Evolutionary conservation across 2,888 invertebrate genomes (phyloP).

Genomic region (Drosophila neutralis): DNA sequence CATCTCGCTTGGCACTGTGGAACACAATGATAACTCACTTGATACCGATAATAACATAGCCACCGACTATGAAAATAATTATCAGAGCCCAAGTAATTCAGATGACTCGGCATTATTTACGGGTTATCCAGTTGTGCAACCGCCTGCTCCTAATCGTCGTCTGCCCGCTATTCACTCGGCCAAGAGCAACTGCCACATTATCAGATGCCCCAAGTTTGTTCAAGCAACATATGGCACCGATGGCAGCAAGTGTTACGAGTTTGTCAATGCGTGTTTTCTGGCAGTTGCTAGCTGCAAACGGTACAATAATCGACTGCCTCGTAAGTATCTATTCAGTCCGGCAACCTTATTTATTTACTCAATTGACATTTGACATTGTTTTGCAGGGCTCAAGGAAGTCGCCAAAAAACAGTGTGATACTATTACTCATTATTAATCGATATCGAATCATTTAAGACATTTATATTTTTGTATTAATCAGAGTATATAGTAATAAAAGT

Average conservation of each 20-base stretch:
- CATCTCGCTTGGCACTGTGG: not conserved
- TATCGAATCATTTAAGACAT: not conserved
- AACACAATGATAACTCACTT: not conserved
- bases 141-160: not conserved
- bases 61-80: not conserved
- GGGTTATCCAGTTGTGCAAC: not conserved
- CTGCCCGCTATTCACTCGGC: not conserved
- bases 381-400: conserved; percentile 46
- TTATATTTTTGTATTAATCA: not conserved
- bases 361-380: not conserved
- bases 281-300: conserved; percentile 46
- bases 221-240: conserved; percentile 37
- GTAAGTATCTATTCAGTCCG: conserved; percentile 27
- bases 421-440: not conserved
- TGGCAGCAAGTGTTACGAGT: conserved; percentile 39
- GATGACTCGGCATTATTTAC: not conserved
- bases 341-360: not conserved
- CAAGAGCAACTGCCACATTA: conserved; percentile 46
- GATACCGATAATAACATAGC: not conserved
- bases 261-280: conserved; percentile 39
- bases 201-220: conserved; percentile 41
- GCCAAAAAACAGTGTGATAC: conserved; percentile 32
- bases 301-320: conserved; percentile 30
- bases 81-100: not conserved
- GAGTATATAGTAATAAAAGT: not conserved